phyloP scores from a whole-genome alignment of 2,888 invertebrate species.

The Venustoraphidia nigricollis region DNA sequence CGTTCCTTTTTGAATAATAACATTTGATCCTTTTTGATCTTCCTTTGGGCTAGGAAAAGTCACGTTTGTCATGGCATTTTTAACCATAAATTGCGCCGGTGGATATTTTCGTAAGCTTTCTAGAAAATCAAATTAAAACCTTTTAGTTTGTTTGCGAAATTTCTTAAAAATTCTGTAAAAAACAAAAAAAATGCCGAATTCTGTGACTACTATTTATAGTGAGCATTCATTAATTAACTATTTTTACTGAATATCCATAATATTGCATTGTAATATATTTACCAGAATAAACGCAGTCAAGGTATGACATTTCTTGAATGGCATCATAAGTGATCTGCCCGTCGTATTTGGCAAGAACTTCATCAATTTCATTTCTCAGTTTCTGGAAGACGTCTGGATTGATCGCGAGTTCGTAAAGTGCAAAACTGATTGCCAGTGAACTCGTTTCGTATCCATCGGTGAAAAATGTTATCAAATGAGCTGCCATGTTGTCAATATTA shows the following conservation, averaged over 20 bases:
- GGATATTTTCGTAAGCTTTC: constrained; percentile 29
- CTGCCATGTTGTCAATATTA: constrained; percentile 29
- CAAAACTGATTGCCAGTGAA: constrained; percentile 29
- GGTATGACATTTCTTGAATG: constrained; percentile 29
- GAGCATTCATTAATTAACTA: too few species aligned
- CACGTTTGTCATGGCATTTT: constrained; percentile 13
- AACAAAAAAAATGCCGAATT: too few species aligned
- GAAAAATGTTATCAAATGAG: constrained; percentile 38
- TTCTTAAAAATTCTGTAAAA: too few species aligned
- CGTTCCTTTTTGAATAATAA: constrained; percentile 21
- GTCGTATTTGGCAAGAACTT: constrained; percentile 21
- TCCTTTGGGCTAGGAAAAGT: neutral
- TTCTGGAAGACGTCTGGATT: constrained; percentile 28
- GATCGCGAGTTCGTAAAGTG: constrained; percentile 30
- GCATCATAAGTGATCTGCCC: constrained; percentile 30
- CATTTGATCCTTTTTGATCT: constrained; percentile 17
- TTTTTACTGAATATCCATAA: too few species aligned
- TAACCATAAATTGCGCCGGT: constrained; percentile 20
- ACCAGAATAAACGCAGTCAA: constrained; percentile 32
- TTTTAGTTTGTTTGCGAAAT: too few species aligned
- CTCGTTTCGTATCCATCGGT: constrained; percentile 38
- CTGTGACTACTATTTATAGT: too few species aligned
- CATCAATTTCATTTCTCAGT: constrained; percentile 26
- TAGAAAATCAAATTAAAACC: constrained; percentile 12
- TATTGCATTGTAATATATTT: constrained; percentile 4